Conservation (phyloP, 2,888 invertebrate species). For the Actias luna region DNA sequence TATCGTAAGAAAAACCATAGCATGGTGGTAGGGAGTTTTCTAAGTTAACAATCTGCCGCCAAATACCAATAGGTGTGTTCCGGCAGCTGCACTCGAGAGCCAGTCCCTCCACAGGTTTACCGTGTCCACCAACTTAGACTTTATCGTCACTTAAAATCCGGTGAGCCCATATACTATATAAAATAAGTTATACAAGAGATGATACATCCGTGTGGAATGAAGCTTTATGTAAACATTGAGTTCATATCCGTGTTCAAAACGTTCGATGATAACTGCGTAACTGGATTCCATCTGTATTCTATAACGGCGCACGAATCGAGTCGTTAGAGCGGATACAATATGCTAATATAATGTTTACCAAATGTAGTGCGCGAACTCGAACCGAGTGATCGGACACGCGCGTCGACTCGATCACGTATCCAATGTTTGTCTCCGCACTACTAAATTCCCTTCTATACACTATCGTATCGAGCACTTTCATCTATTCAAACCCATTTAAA, state of each 20-base stretch:
- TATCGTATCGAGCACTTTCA: neutral
- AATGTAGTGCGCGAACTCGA: conserved; percentile 45
- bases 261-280: neutral
- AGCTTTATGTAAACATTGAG: neutral
- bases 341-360: conserved; percentile 55
- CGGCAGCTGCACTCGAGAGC: no score
- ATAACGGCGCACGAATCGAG: conserved; percentile 16
- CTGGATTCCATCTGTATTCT: conserved; percentile 14
- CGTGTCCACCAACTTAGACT: no score
- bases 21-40: no score
- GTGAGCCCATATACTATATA: no score
- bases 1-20: no score
- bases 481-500: neutral
- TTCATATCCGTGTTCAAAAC: neutral
- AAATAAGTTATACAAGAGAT: neutral
- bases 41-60: no score
- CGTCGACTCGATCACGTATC: conserved; percentile 25
- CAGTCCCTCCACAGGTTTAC: no score
- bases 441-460: neutral
- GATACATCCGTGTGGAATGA: neutral
- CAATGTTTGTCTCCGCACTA: conserved; percentile 26
- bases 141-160: no score
- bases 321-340: conserved; percentile 29
- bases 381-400: conserved; percentile 31
- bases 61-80: no score